Base-by-base conservation (phyloP, 2,888 invertebrate species). In the Autographa pulchrina region DNA sequence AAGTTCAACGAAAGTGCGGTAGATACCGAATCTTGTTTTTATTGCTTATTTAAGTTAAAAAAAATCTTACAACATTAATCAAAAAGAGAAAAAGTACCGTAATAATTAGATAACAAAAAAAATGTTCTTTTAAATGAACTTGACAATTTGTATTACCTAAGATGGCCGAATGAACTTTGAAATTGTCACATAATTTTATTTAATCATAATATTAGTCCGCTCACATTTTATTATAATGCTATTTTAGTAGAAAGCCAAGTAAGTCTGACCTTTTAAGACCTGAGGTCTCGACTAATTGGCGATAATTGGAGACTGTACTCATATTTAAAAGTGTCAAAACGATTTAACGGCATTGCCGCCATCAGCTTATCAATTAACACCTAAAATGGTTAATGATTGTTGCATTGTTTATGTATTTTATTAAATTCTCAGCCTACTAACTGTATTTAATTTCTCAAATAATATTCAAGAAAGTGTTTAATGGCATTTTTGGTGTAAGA, bases 1-100 rank as follows among this genome's bases (percentile, higher is more conserved):
- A 56, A 56, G 54, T 56, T 20, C 54, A 25, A 56, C 54, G 54
- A 56, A 56, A 56, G 25, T 56, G 18, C 20, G 18, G 54, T 56
- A 25, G 54, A 56, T 25, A 56, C 54, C 54, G 25, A 56, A 56
- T 25, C 54, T 56, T 20, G 54, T 56, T 56, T 14, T 25, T 13
- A 18, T 13, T 18, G 13, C 25, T 25, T 25, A 56, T 56, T 56
- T 20, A 56, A 11, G 25, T 56, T n/a, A 25, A 18, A 56, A 25
- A 56, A 54, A 56, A 56, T 56, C 54, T 25, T 20, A 11, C 20
- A 56, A n/a, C 48, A n/a, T 48, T 6, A n/a, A n/a, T 48, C 5
- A 14, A n/a, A 48, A n/a, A n/a, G n/a, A 48, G 14, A 56, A 13
- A 25, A 20, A 20, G 20, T n/a, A 35, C 35, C 35, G 9, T 8